Base-by-base conservation (phyloP, 2,888 invertebrate species). In the Lasioglossum zephyrum region DNA sequence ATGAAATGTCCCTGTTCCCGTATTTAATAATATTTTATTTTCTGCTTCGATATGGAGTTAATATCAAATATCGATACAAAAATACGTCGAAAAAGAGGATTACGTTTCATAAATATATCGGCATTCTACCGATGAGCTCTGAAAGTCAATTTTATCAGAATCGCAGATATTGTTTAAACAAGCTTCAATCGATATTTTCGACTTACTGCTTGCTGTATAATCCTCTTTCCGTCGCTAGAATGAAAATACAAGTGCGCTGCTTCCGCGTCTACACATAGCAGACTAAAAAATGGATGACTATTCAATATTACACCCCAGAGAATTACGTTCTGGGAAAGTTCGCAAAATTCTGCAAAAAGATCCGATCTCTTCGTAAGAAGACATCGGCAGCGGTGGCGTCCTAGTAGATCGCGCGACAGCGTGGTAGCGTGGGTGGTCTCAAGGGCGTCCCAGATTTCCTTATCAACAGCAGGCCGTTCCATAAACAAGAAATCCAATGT, bases 401-500 rank as follows among this genome's bases (percentile, higher is more conserved):
- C 31, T 53, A 31, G 60, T 4, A 22, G n/a, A 39, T 36, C 66
- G 26, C 39, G 18, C 8, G 44, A 4, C 49, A 31, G 5, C 39
- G 53, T 16, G 8, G 31, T 13, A 36, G 36, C 36, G 49, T 53
- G 70, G 53, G 53, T 31, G 70, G 70, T 70, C 77, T 77, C 70
- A 53, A 70, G 70, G 39, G 70, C 53, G 77, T 8, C 77, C 77
- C 53, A 77, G 70, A 77, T 77, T 77, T 53, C 26, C 77, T 77
- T 77, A 77, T 77, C 70, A 77, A 77, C 77, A 39, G 49, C 70
- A 60, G 41, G 13, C 11, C n/a, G 26, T 44, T 36, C 79, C 79
- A 36, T 79, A 79, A 79, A 79, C 60, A 79, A 60, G 72, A 60
- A 73, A 73, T 60, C 47, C 79, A 79, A 79, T 73, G 57, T 47